Conservation (phyloP, 2,113 vertebrate species). For the Cyanoderma ruficeps region DNA sequence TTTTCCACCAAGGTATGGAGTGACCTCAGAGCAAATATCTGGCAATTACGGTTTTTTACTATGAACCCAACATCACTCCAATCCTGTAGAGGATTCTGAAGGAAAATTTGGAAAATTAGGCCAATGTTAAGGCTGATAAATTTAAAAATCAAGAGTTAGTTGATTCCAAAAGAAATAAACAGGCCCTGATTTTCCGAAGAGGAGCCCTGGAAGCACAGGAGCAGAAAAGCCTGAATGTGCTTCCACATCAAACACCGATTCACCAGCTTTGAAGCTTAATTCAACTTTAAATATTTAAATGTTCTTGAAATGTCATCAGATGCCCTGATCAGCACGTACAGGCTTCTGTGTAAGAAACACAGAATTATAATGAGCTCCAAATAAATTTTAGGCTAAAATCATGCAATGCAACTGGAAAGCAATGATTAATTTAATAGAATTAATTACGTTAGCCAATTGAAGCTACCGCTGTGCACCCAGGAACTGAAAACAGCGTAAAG, state of each 20-base stretch:
- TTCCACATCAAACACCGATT: conserved; percentile 22
- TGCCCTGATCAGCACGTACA: background rate
- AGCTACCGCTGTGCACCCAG: background rate
- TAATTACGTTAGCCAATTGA: background rate
- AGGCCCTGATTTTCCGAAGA: background rate
- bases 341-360: background rate
- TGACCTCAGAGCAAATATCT: background rate
- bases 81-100: background rate
- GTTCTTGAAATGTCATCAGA: conserved; percentile 48
- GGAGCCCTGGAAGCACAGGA: background rate
- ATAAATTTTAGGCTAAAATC: background rate
- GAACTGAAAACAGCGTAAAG: background rate
- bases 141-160: background rate
- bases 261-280: conserved; percentile 47
- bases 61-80: background rate
- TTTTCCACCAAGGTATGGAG: background rate
- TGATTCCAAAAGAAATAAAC: background rate
- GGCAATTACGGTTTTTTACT: background rate
- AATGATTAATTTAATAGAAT: background rate
- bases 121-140: background rate
- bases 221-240: background rate
- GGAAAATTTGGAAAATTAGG: background rate
- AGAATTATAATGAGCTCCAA: background rate
- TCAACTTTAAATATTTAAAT: conserved; percentile 48
- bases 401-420: background rate